Evolutionary conservation across 2,113 vertebrate species (phyloP).

Genomic region (Rissa tridactyla): DNA sequence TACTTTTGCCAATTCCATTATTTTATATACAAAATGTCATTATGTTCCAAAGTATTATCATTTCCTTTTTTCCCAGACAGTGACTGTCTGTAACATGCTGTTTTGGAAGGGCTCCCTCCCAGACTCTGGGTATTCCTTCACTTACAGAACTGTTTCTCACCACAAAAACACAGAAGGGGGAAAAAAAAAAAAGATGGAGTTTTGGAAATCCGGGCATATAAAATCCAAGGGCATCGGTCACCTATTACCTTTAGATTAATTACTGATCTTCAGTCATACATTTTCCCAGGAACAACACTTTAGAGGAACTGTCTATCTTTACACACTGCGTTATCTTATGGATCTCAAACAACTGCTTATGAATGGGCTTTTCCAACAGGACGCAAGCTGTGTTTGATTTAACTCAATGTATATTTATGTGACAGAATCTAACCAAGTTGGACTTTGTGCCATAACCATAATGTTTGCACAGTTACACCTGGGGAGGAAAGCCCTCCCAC

Average conservation of each 20-base stretch:
- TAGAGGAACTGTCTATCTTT: background rate
- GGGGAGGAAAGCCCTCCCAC: conserved; percentile 31
- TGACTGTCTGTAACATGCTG: conserved; percentile 9
- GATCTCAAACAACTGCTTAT: conserved; percentile 5
- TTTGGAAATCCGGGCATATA: background rate
- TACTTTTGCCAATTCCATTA: conserved; percentile 53
- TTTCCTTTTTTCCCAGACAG: conserved; percentile 62
- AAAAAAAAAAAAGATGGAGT: rapidly evolving
- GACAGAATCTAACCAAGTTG: conserved; percentile 14
- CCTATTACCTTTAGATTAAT: conserved; percentile 29
- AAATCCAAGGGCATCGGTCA: conserved; percentile 5
- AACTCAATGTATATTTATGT: conserved; percentile 30
- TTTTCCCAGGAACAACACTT: background rate
- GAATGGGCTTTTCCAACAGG: conserved; percentile 22
- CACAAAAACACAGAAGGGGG: background rate
- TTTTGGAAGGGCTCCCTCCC: conserved; percentile 35
- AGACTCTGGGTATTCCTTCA: conserved; percentile 33
- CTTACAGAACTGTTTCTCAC: conserved; percentile 46
- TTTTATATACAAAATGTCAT: conserved; percentile 66
- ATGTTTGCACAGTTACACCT: conserved; percentile 38
- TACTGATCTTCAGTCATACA: background rate
- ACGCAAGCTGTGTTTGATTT: conserved; percentile 45
- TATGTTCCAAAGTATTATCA: conserved; percentile 52
- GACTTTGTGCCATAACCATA: conserved; percentile 19
- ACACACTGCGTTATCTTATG: background rate